These are phyloP conservation scores for Cydia strobilella DNA, from an alignment of 1,140 invertebrate species.

Conservation along the genomic window DNA sequence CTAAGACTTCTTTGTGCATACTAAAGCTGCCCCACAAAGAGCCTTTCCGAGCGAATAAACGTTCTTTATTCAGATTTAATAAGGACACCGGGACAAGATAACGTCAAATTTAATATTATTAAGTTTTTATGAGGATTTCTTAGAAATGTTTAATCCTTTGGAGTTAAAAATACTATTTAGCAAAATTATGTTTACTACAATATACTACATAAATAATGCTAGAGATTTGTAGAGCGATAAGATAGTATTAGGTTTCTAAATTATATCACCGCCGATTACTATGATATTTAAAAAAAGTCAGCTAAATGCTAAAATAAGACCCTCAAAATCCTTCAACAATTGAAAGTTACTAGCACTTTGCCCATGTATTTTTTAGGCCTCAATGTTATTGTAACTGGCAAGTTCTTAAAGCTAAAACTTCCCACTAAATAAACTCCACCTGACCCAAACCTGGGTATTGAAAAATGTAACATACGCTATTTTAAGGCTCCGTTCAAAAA, in stretches of 20 bases:
- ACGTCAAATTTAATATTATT: constrained; percentile 1
- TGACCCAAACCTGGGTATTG: background rate
- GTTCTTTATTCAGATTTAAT: constrained; percentile 16
- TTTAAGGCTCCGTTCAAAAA: background rate
- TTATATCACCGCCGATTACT: too few relatives aligned
- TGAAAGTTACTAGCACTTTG: background rate
- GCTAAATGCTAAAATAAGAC: background rate
- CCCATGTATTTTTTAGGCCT: background rate
- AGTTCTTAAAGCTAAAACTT: background rate
- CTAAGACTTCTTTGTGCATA: background rate
- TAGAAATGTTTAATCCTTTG: background rate
- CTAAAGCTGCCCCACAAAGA: background rate
- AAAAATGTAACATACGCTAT: background rate
- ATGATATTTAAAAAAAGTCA: background rate
- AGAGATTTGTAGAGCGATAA: too few relatives aligned
- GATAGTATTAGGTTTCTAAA: too few relatives aligned
- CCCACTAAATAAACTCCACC: background rate
- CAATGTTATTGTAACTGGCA: background rate
- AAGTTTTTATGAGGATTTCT: background rate
- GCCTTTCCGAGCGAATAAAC: background rate
- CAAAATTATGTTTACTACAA: too few relatives aligned
- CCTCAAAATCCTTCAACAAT: background rate
- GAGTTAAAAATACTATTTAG: too few relatives aligned
- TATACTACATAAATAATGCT: too few relatives aligned
- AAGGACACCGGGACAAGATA: background rate